Evolutionary conservation across 1,140 invertebrate species (phyloP), one percentile per base, ranked within the genome.

Genomic region (Solenopsis invicta): DNA sequence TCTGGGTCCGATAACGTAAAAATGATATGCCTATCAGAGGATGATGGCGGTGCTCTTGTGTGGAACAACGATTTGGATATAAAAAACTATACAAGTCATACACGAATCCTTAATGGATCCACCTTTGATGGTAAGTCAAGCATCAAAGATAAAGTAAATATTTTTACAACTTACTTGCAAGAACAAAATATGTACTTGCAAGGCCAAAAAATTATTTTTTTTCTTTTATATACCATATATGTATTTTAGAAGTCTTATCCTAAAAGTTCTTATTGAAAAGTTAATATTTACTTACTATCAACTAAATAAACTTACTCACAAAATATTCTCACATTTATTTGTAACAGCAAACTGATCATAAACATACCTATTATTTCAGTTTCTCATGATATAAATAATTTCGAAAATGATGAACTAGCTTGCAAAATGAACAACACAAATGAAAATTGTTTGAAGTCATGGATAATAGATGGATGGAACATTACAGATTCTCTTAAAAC

Each of bases 1-100:
- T 41, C 2, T 5, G 37, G 37, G 2, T 41, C 37, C 37, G 1
- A 12, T 6, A 24, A 9, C 48, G 0, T 48, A 1, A 80, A 67
- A 54, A 45, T 91, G 10, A 21, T 67, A 21, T 91, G 90, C 24
- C 9, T 88, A 0, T 85, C 90, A 6, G 75, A 91, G 9, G 50
- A 89, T n/a, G 89, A 91, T 10, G 89, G 76, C 0, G 6, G 54
- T 1, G 84, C 72, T 24, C 59, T 91, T n/a, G 64, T 89, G 6
- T 91, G 90, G 90, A 91, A 91, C 18, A 37, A 16, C 1, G 41
- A 89, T 50, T 76, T 89, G 34, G 45, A n/a, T n/a, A n/a, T n/a
- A n/a, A n/a, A n/a, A n/a, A n/a, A n/a, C n/a, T n/a, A n/a, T n/a
- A n/a, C n/a, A n/a, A n/a, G n/a, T n/a, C n/a, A n/a, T n/a, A n/a